Conservation (phyloP, 2,888 invertebrate genomes). For the Abrostola triplasia region DNA sequence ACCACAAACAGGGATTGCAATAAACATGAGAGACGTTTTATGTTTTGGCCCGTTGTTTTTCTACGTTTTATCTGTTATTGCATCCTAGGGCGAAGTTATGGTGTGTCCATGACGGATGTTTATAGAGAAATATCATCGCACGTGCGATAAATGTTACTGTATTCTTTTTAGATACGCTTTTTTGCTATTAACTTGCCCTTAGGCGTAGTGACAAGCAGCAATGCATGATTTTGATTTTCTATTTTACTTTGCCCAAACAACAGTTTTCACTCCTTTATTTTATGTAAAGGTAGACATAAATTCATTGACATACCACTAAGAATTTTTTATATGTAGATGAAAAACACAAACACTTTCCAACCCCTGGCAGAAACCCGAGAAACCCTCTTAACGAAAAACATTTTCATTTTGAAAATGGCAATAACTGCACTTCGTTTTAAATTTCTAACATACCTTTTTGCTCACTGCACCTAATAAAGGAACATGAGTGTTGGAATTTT, state of each 20-base stretch:
- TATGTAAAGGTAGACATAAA: neutral
- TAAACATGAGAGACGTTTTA: slow-evolving; percentile 75
- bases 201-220: slow-evolving; percentile 34
- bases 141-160: slow-evolving; percentile 66
- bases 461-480: slow-evolving; percentile 50
- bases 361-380: slow-evolving; percentile 10
- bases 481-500: slow-evolving; percentile 59
- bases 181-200: slow-evolving; percentile 49
- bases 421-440: slow-evolving; percentile 45
- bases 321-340: neutral
- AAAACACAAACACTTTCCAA: neutral
- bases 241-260: neutral
- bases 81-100: slow-evolving; percentile 70
- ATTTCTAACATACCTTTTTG: slow-evolving; percentile 45
- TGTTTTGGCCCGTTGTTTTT: slow-evolving; percentile 70
- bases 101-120: slow-evolving; percentile 72
- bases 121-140: slow-evolving; percentile 66
- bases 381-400: slow-evolving; percentile 24
- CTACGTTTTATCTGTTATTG: slow-evolving; percentile 82
- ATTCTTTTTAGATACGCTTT: slow-evolving; percentile 53
- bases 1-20: slow-evolving; percentile 72
- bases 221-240: slow-evolving; percentile 25
- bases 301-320: neutral
- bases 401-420: slow-evolving; percentile 51
- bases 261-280: slow-evolving; percentile 7